A percentile compares a stretch with the other conserved stretches of the same genome.
phyloP scores from a whole-genome alignment of 2,113 vertebrate genomes.

The Saimiri boliviensis region DNA sequence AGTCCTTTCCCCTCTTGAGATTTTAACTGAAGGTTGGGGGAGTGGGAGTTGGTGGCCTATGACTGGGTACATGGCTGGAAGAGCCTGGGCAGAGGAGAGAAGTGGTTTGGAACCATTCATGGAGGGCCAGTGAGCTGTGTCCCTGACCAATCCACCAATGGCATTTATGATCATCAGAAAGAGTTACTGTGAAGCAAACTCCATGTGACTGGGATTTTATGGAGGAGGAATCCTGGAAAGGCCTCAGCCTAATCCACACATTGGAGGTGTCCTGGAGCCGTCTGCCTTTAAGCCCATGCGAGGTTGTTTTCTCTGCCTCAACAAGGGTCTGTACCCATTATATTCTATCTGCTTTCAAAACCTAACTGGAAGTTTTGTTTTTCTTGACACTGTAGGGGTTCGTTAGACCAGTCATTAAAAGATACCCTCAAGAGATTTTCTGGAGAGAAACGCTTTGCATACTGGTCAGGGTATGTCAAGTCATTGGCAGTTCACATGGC shows the following conservation, averaged over 20 bases:
- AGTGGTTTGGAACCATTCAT: conserved; percentile 6
- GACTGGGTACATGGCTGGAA: background rate
- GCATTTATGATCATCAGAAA: conserved; percentile 50
- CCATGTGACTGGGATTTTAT: conserved; percentile 40
- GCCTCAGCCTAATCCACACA: conserved; percentile 6
- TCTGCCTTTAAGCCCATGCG: conserved; percentile 33
- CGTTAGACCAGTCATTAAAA: conserved; percentile 94
- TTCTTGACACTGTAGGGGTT: conserved; percentile 86
- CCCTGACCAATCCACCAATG: background rate
- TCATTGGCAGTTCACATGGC: conserved; percentile 90
- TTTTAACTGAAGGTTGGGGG: background rate
- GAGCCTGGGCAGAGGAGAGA: background rate
- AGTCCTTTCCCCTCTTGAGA: conserved; percentile 68
- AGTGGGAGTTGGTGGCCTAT: background rate
- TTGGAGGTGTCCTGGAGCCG: conserved; percentile 30
- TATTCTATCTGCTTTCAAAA: background rate
- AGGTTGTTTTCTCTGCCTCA: conserved; percentile 54
- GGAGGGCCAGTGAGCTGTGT: background rate
- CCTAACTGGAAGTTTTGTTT: conserved; percentile 45
- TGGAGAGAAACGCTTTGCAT: conserved; percentile 91
- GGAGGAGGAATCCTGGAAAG: conserved; percentile 51
- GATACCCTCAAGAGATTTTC: conserved; percentile 93
- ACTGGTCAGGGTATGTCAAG: conserved; percentile 97
- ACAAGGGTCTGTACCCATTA: conserved; percentile 7
- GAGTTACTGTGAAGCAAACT: background rate